A percentile compares a stretch with the other conserved stretches of the same genome.
phyloP scores from a whole-genome alignment of 2,797 vertebrate species.

The Leucoraja ocellata region DNA sequence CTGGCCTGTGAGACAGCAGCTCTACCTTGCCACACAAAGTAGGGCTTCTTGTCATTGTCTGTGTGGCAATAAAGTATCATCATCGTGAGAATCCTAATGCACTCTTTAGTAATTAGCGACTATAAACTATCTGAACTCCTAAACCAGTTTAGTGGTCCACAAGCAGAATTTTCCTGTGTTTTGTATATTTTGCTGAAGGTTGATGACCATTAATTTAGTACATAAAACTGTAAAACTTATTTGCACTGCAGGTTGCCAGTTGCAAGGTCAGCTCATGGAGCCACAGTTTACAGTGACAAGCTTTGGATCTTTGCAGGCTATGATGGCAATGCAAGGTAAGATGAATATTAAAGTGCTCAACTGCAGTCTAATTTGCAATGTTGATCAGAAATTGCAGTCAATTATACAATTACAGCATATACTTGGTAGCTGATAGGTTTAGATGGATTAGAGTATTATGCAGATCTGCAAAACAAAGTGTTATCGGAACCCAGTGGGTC shows the following conservation, averaged over 20 bases:
- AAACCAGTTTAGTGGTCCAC: neutral
- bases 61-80: no score
- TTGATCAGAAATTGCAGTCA: neutral
- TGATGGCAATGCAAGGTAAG: constrained; percentile 89
- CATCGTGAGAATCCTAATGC: neutral
- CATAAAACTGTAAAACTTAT: neutral
- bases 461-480: neutral
- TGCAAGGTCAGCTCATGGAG: constrained; percentile 88
- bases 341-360: neutral
- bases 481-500: no score
- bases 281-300: constrained; percentile 91
- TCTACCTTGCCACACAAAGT: no score
- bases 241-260: constrained; percentile 74
- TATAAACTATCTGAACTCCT: neutral
- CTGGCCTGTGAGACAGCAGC: no score
- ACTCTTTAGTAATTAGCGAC: neutral
- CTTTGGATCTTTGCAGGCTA: constrained; percentile 98
- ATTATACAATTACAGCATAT: neutral
- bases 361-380: neutral
- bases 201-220: neutral
- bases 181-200: neutral
- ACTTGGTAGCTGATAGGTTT: neutral
- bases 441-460: neutral
- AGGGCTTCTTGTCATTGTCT: neutral
- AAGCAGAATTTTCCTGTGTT: neutral